A percentile compares a stretch with the other conserved stretches of the same genome.
Evolutionary conservation across 2,113 vertebrate genomes (phyloP).

Genomic region (Ceyx margarethae): DNA sequence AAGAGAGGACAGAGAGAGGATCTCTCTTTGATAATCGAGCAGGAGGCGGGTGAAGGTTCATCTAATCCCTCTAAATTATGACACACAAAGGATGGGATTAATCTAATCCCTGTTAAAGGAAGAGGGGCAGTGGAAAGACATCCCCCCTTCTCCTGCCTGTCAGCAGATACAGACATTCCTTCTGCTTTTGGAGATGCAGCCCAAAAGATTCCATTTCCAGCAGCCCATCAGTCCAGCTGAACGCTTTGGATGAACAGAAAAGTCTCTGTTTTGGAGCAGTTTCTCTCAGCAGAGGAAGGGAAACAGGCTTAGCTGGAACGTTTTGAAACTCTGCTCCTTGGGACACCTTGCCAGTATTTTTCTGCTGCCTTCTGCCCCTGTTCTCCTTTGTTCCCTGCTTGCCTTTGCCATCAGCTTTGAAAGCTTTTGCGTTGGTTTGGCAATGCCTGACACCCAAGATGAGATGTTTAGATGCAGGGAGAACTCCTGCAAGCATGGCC

Average conservation of each 20-base stretch:
- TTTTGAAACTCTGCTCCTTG: not conserved
- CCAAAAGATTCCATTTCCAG: not conserved
- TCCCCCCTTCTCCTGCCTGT: accelerated
- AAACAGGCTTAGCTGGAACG: not conserved
- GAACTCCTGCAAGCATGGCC: accelerated
- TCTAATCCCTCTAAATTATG: not conserved
- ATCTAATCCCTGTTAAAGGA: not conserved
- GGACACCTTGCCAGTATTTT: not conserved
- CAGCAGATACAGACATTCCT: not conserved
- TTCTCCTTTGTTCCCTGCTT: not conserved
- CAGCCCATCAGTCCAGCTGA: not conserved
- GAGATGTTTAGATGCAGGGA: not conserved
- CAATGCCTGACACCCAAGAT: accelerated
- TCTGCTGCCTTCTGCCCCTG: not conserved
- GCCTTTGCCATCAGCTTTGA: not conserved
- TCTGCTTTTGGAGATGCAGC: not conserved
- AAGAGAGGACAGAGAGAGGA: not conserved
- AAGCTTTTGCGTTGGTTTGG: not conserved
- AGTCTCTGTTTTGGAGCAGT: not conserved
- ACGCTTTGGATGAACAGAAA: not conserved
- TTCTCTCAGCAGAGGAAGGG: not conserved
- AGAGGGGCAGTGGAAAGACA: not conserved
- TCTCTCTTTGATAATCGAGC: not conserved
- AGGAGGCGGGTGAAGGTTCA: not conserved
- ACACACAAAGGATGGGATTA: not conserved